Conservation (phyloP, 1,140 invertebrate genomes). For the Aethina tumida region DNA sequence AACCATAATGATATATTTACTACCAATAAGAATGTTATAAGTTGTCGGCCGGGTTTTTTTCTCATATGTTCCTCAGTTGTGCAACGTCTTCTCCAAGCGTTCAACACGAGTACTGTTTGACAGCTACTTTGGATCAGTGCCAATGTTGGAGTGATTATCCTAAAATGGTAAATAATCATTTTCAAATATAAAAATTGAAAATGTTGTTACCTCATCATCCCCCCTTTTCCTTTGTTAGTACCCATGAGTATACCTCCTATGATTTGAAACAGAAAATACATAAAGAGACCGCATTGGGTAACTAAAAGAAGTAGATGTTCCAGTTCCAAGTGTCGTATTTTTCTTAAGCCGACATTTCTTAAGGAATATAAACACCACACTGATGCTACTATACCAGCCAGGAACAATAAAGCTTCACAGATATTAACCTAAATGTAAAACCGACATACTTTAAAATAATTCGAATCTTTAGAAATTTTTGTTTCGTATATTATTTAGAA, state of each 20-base stretch:
- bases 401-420: constrained; percentile 53
- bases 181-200: neutral
- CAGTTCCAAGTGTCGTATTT: constrained; percentile 41
- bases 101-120: constrained; percentile 4
- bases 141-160: constrained; percentile 2
- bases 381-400: constrained; percentile 42
- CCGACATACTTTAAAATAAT: neutral
- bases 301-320: constrained; percentile 59
- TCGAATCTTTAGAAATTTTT: too few relatives aligned
- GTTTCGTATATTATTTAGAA: too few relatives aligned
- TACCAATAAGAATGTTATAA: constrained; percentile 6
- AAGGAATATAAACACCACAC: constrained; percentile 43
- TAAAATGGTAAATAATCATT: neutral
- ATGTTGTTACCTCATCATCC: constrained; percentile 2
- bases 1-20: constrained; percentile 8
- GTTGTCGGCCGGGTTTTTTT: constrained; percentile 6
- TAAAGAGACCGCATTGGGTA: constrained; percentile 56
- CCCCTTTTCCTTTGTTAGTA: constrained; percentile 2
- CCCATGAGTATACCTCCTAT: constrained; percentile 43
- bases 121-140: constrained; percentile 4
- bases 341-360: constrained; percentile 33
- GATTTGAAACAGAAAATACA: constrained; percentile 59
- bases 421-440: constrained; percentile 38
- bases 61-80: neutral
- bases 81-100: constrained; percentile 5